Base-by-base conservation (phyloP, 37 sponge, comb jelly and placozoan genomes). In the Chondrosia reniformis region DNA sequence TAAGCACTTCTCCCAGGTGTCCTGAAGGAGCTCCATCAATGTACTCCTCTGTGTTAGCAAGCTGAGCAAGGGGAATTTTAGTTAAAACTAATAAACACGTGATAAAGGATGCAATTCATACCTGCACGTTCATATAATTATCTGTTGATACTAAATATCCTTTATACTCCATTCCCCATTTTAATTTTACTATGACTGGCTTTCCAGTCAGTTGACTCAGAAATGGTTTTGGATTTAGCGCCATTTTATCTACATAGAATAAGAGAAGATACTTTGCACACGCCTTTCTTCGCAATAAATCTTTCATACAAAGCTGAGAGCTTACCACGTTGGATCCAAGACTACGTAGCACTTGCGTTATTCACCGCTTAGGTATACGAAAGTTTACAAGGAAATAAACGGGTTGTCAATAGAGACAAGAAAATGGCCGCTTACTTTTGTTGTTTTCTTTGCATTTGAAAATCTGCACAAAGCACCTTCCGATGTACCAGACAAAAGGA, bases 81-180 rank as follows among this genome's bases (percentile, higher is more conserved):
- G n/a, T 49, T 15, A 49, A 49, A 15, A 10, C 10, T 49, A 15
- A 49, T 19, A 49, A 15, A 19, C 15, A 49, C 52, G 10, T 49
- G 52, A 19, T 10, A 10, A 49, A 15, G 28, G 55, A 32, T 17
- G n/a, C 8, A 75, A 73, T 79, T 25, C 36, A n/a, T n/a, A 92
- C 93, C 80, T 85, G 93, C 15, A 93, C 76, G 76, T 98, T 98
- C 99, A 98, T 98, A 85, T 98, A 98, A 43, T 74, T 85, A 82
- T 98, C 99, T 2, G 94, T 91, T 33, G 99, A 95, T 13, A 98
- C 93, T 39, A 98, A 85, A 76, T 83, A 95, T 0, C 99, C 99
- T 67, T 95, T 95, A 76, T 98, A 98, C 80, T 98, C 99, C 99
- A 98, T 98, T 0, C 99, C 99, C 99, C 99, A 98, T 56, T 98